phyloP scores from a whole-genome alignment of 1,140 invertebrate genomes.

The Drosophila athabasca region DNA sequence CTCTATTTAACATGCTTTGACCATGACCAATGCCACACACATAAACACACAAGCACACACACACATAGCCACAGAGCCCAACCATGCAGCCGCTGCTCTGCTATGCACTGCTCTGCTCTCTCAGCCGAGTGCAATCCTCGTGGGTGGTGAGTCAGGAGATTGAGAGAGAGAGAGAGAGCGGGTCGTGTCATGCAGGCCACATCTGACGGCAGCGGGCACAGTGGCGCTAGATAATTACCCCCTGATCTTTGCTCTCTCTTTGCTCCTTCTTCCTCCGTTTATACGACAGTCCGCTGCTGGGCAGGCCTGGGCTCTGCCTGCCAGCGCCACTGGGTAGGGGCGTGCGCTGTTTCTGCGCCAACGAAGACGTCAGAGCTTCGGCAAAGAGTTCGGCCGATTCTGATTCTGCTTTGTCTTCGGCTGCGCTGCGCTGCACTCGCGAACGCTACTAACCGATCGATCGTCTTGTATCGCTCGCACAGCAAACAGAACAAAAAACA shows the following conservation, averaged over 20 bases:
- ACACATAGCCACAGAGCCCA: constrained; percentile 29
- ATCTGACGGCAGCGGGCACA: constrained; percentile 17
- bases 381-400: constrained; percentile 11
- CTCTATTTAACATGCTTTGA: background rate
- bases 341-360: no score
- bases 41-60: constrained; percentile 25
- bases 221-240: background rate
- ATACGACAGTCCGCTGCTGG: no score
- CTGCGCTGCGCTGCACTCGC: constrained; percentile 1
- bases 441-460: constrained; percentile 25
- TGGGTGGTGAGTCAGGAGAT: constrained; percentile 36
- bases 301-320: no score
- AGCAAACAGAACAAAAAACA: constrained; percentile 25
- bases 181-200: constrained; percentile 7
- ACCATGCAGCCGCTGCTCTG: constrained; percentile 14
- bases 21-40: constrained; percentile 61
- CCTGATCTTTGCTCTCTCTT: background rate
- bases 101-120: constrained; percentile 18
- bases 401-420: constrained; percentile 20
- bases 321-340: no score
- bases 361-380: no score
- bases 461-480: constrained; percentile 28
- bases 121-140: constrained; percentile 41
- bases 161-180: constrained; percentile 3
- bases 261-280: no score